phyloP scores from a whole-genome alignment of 1,140 invertebrate species.

The Hylaeus anthracinus region DNA sequence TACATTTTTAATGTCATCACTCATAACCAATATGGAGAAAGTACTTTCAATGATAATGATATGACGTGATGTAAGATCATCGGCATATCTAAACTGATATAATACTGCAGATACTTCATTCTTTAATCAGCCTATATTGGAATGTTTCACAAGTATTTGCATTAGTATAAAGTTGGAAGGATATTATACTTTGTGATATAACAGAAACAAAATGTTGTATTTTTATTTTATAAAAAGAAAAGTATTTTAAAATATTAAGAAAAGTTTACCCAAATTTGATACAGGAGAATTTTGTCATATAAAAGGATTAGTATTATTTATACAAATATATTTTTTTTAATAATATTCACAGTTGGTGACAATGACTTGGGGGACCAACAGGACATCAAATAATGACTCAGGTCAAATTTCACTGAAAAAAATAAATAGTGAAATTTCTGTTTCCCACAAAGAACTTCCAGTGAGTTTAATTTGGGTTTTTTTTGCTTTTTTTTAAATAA shows the following conservation, averaged over 20 bases:
- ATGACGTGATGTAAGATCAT: constrained; percentile 62
- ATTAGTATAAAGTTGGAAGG: not conserved
- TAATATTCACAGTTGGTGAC: constrained; percentile 37
- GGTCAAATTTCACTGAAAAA: constrained; percentile 34
- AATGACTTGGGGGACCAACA: constrained; percentile 60
- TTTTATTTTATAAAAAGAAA: not conserved
- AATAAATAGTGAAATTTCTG: constrained; percentile 46
- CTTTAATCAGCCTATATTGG: not conserved
- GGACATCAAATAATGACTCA: constrained; percentile 44
- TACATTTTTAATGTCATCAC: not conserved
- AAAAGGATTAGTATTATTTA: constrained; percentile 9
- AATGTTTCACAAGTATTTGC: not conserved
- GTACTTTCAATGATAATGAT: constrained; percentile 56
- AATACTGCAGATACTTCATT: constrained; percentile 9
- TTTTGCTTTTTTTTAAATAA: constrained; percentile 34
- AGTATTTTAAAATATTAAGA: not conserved
- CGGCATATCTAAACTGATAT: constrained; percentile 43
- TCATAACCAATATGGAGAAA: constrained; percentile 3
- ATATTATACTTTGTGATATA: not conserved
- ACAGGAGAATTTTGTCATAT: not conserved
- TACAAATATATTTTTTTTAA: constrained; percentile 20
- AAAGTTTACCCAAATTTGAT: not conserved
- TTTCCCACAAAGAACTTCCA: constrained; percentile 49
- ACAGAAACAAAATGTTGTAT: not conserved
- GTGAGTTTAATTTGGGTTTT: constrained; percentile 42